Conservation (phyloP, 1,140 invertebrate species). For the Nebria ingens region DNA sequence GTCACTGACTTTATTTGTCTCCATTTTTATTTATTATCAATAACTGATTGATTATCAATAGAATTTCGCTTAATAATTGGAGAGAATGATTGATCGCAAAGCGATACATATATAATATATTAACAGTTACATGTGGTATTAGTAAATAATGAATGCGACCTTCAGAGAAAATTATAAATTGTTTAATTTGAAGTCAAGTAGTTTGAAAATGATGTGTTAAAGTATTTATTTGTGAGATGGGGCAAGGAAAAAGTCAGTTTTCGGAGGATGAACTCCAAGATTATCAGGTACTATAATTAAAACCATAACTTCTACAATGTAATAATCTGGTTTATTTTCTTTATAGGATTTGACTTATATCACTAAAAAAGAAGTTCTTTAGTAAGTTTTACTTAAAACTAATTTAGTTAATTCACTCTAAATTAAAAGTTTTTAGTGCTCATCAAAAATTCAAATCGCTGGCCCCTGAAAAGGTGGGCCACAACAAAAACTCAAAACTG, state of each 20-base stretch:
- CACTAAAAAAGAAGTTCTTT: constrained; percentile 79
- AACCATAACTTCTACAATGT: constrained; percentile 10
- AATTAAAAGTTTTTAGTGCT: constrained; percentile 50
- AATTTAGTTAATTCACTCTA: constrained; percentile 12
- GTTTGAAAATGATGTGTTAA: no score
- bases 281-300: constrained; percentile 57
- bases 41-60: no score
- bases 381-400: constrained; percentile 53
- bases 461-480: constrained; percentile 70
- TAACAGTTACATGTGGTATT: no score
- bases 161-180: no score
- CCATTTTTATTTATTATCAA: no score
- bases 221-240: constrained; percentile 41
- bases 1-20: no score
- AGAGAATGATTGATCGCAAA: no score
- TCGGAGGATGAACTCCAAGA: constrained; percentile 80
- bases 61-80: no score
- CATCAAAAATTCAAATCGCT: constrained; percentile 79
- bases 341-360: constrained; percentile 82
- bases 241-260: constrained; percentile 70
- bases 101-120: no score
- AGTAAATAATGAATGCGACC: no score
- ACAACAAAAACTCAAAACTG: constrained; percentile 77
- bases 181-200: no score
- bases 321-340: constrained; percentile 23